These are phyloP conservation scores for Whitmania pigra DNA, from an alignment of 1,140 invertebrate species.

Conservation along the genomic window DNA sequence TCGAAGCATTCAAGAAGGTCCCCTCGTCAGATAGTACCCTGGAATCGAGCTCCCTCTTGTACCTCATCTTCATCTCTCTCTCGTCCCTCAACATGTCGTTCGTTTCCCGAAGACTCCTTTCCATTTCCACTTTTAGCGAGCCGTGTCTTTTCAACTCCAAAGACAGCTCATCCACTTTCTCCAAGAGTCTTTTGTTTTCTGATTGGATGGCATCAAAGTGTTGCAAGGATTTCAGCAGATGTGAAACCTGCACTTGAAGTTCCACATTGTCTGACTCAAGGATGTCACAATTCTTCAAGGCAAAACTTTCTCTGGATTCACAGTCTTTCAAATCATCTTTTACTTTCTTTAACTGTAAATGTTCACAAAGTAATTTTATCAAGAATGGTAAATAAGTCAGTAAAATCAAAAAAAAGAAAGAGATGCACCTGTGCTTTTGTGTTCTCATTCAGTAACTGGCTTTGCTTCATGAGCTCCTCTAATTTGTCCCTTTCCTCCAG, in stretches of 20 bases:
- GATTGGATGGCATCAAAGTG: background rate
- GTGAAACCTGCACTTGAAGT: background rate
- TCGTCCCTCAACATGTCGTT: slow-evolving; percentile 6
- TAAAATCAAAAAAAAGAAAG: background rate
- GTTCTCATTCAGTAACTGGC: background rate
- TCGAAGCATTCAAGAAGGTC: background rate
- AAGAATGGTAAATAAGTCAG: background rate
- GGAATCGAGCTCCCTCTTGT: slow-evolving; percentile 10
- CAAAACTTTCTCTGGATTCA: background rate
- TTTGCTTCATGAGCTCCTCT: background rate
- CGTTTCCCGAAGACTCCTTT: background rate
- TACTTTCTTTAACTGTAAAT: background rate
- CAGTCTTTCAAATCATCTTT: slow-evolving; percentile 4
- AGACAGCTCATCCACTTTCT: background rate
- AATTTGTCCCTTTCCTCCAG: background rate
- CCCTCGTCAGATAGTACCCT: background rate
- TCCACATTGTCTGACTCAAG: slow-evolving; percentile 2
- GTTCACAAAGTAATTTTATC: background rate
- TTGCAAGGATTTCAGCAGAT: slow-evolving; percentile 4
- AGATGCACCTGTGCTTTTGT: background rate
- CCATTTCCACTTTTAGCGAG: background rate
- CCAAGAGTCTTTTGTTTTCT: slow-evolving; percentile 3
- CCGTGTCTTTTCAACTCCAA: background rate
- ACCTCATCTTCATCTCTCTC: background rate
- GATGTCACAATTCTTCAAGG: background rate